These are phyloP conservation scores for Temnopleurus reevesii DNA, from an alignment of 53 echinoderm and acorn worm genomes.

Conservation along the genomic window DNA sequence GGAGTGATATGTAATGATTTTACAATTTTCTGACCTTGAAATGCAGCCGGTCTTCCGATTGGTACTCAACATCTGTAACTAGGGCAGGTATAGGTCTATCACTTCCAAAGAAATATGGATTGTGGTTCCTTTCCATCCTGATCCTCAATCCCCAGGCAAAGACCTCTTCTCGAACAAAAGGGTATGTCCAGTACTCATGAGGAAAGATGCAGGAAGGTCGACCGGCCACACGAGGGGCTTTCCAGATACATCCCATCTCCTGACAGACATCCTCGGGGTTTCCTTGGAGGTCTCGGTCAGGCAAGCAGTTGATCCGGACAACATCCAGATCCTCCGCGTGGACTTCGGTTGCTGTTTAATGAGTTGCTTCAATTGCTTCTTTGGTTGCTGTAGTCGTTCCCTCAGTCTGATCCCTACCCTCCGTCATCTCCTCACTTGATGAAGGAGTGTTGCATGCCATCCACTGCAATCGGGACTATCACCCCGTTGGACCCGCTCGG, in stretches of 20 bases:
- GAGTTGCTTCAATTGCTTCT: background rate
- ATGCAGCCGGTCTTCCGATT: conserved; percentile 47
- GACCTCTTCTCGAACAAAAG: background rate
- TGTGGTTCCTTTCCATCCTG: background rate
- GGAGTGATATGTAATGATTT: background rate
- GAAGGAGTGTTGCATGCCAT: background rate
- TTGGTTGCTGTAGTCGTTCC: background rate
- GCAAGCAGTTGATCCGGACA: conserved; percentile 64
- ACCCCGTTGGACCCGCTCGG: background rate
- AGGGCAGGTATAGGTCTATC: background rate
- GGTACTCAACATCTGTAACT: conserved; percentile 45
- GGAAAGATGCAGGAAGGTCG: conserved; percentile 66
- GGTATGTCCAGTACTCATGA: background rate
- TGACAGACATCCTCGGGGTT: conserved; percentile 48
- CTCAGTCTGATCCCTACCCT: background rate
- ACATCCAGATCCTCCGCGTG: background rate
- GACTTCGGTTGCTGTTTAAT: background rate
- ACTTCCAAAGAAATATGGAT: conserved; percentile 2
- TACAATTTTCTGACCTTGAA: conserved; percentile 38
- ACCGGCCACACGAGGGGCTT: background rate
- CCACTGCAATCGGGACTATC: background rate
- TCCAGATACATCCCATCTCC: conserved; percentile 57
- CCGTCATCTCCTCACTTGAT: background rate
- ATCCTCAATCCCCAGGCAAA: conserved; percentile 13
- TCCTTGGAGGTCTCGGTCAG: conserved; percentile 45